phyloP scores from a whole-genome alignment of 2,888 invertebrate species.

The Trissonchulus latispiculum region DNA sequence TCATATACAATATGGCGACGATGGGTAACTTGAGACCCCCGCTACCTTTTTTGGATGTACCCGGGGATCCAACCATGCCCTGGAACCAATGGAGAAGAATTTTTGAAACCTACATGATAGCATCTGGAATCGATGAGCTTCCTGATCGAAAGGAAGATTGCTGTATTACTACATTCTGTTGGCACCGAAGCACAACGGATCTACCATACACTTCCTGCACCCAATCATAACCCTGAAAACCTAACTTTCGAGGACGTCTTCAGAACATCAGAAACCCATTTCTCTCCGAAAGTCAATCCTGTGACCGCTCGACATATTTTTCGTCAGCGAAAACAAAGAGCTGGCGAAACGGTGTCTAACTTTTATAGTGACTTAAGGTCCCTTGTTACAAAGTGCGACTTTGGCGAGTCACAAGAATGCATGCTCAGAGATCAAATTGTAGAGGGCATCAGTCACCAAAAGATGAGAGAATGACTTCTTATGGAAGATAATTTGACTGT shows the following conservation, averaged over 20 bases:
- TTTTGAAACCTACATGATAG: neutral
- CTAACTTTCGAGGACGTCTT: neutral
- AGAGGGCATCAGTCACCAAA: neutral
- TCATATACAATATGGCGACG: neutral
- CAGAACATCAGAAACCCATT: neutral
- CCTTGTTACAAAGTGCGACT: neutral
- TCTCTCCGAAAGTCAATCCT: neutral
- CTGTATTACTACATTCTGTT: neutral
- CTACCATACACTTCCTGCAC: neutral
- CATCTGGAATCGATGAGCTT: neutral
- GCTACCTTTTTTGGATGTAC: neutral
- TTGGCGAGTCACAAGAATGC: neutral
- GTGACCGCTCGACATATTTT: neutral
- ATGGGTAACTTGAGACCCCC: neutral
- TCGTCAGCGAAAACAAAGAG: neutral
- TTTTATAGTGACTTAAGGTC: neutral
- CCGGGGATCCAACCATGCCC: neutral
- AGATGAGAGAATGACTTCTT: neutral
- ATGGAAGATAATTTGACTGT: neutral
- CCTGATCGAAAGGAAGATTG: neutral
- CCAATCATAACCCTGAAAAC: neutral
- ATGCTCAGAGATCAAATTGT: neutral
- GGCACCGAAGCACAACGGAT: neutral
- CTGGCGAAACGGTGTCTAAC: neutral
- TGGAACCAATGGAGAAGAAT: neutral